Percentiles rank a stretch among this genome's conserved stretches.
These are phyloP conservation scores for Enteromius fasciolatus DNA, from an alignment of 2,797 vertebrate species.

Conservation along the genomic window DNA sequence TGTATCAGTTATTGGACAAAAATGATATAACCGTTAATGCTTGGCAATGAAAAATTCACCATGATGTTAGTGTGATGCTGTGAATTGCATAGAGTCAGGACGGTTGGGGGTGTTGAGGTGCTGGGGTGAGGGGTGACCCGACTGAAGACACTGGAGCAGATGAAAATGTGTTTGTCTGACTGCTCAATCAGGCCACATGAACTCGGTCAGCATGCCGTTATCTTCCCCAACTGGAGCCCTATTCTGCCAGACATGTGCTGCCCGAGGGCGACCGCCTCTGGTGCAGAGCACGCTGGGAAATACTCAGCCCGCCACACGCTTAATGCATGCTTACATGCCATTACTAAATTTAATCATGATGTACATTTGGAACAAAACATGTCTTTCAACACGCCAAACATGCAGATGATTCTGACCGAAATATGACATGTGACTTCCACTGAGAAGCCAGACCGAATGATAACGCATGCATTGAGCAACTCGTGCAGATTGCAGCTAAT, in stretches of 20 bases:
- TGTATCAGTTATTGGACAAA: background rate
- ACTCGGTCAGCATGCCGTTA: constrained; percentile 70
- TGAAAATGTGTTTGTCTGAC: constrained; percentile 65
- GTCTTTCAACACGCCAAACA: background rate
- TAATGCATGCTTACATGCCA: constrained; percentile 17
- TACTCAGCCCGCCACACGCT: background rate
- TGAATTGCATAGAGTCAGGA: background rate
- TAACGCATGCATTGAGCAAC: constrained; percentile 24
- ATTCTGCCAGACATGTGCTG: constrained; percentile 67
- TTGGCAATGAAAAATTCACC: background rate
- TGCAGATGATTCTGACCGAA: background rate
- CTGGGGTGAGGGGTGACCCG: constrained; percentile 51
- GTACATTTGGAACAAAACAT: background rate
- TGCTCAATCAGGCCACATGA: constrained; percentile 79
- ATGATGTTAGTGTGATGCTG: background rate
- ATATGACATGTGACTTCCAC: background rate
- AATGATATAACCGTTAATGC: background rate
- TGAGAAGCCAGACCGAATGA: background rate
- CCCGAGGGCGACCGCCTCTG: constrained; percentile 60
- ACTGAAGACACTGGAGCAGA: constrained; percentile 67
- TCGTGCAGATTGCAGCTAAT: constrained; percentile 60
- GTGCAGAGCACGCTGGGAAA: constrained; percentile 50
- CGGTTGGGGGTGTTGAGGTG: constrained; percentile 24
- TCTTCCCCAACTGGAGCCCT: constrained; percentile 62
- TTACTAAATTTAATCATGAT: constrained; percentile 7